These are phyloP conservation scores for Lycophotia porphyrea DNA, from an alignment of 2,888 invertebrate species.

Conservation along the genomic window DNA sequence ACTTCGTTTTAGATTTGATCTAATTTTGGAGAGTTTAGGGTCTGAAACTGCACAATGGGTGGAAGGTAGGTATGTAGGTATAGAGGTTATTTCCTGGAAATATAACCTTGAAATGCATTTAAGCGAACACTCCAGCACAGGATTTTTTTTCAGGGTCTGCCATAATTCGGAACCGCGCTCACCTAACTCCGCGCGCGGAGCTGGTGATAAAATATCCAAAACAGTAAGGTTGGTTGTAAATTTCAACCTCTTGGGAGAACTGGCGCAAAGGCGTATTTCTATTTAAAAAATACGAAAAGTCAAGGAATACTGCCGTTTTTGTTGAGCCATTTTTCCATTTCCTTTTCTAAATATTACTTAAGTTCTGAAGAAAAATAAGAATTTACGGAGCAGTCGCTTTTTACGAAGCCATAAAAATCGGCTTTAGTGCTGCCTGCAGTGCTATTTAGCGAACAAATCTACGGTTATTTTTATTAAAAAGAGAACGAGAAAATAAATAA, in stretches of 20 bases:
- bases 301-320: not conserved
- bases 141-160: not conserved
- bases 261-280: not conserved
- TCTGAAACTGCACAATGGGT: not conserved
- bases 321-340: not conserved
- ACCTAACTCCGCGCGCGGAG: too few species aligned
- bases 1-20: not conserved
- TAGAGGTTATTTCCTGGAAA: not conserved
- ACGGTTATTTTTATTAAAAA: slow-evolving; percentile 7
- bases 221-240: not conserved
- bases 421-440: slow-evolving; percentile 16
- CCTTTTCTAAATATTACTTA: not conserved
- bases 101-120: not conserved
- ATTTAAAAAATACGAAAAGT: not conserved
- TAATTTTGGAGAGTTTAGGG: not conserved
- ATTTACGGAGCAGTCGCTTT: slow-evolving; percentile 11
- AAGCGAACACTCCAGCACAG: not conserved
- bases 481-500: not conserved
- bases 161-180: not conserved
- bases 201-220: not conserved
- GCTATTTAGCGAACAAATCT: slow-evolving; percentile 5
- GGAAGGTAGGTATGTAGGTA: too few species aligned
- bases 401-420: slow-evolving; percentile 27
- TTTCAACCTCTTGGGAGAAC: not conserved
- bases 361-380: slow-evolving; percentile 18